Evolutionary conservation across 2,797 vertebrate species (phyloP).

Genomic region (Lophotriccus pileatus): DNA sequence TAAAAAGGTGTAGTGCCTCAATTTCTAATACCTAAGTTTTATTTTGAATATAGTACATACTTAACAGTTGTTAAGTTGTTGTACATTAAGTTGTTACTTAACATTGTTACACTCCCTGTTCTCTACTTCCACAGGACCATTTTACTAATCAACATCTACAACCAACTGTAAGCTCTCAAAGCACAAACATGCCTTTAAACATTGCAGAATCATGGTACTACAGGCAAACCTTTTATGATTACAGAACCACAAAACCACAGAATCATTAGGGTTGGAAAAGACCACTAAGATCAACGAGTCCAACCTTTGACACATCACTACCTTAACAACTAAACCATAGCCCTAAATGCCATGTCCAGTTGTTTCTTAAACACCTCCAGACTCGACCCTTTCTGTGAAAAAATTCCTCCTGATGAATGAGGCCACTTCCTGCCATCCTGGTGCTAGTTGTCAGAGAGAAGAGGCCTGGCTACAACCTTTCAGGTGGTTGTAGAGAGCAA

Average conservation of each 20-base stretch:
- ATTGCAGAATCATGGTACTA: neutral
- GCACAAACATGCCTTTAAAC: neutral
- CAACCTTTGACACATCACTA: neutral
- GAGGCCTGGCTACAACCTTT: neutral
- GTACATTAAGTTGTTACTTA: neutral
- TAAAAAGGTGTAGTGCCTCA: neutral
- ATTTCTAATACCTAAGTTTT: neutral
- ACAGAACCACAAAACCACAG: neutral
- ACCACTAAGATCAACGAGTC: neutral
- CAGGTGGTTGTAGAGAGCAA: neutral
- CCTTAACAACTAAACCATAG: neutral
- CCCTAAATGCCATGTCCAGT: neutral
- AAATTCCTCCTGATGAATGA: neutral
- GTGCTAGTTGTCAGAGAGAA: accelerated
- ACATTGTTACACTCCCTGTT: neutral
- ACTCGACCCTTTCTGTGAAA: neutral
- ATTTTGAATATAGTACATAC: neutral
- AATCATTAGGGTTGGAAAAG: neutral
- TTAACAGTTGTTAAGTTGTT: neutral
- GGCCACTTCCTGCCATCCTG: neutral
- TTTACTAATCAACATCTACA: neutral
- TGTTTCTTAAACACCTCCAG: neutral
- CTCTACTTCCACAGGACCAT: neutral
- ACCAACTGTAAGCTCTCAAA: neutral
- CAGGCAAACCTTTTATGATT: neutral